Evolutionary conservation across 2,113 vertebrate species (phyloP).

Genomic region (Pycnonotus jocosus): DNA sequence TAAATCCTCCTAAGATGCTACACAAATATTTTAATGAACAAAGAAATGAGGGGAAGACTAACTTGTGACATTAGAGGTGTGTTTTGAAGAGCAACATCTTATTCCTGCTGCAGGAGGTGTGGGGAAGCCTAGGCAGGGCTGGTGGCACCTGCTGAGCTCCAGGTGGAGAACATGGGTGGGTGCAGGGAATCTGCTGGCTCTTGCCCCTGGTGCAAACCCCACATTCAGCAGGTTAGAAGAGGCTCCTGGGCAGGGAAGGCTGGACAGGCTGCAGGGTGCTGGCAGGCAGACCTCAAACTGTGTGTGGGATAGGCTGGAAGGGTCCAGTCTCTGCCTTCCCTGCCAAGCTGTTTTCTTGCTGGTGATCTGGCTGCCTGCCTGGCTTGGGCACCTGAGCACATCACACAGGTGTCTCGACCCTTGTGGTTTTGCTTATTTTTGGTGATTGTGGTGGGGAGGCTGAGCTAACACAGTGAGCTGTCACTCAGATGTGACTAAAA

Average conservation of each 20-base stretch:
- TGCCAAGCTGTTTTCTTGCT: neutral
- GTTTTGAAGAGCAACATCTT: neutral
- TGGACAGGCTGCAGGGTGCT: neutral
- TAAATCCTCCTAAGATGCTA: neutral
- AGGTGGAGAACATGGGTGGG: neutral
- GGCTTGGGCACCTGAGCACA: neutral
- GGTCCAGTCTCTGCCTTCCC: neutral
- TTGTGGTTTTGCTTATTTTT: neutral
- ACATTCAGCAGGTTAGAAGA: fast-evolving
- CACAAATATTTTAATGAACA: neutral
- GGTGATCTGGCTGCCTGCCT: neutral
- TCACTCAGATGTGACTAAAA: neutral
- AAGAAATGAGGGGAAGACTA: neutral
- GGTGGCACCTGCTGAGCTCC: neutral
- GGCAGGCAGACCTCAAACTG: neutral
- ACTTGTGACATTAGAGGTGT: fast-evolving
- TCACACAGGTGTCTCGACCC: neutral
- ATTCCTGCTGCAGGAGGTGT: neutral
- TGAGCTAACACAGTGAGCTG: neutral
- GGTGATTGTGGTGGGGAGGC: neutral
- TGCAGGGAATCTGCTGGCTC: neutral
- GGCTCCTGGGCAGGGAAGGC: neutral
- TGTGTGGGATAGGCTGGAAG: neutral
- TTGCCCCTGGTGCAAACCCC: neutral
- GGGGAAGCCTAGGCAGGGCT: neutral